Base-by-base conservation (phyloP, 1,140 invertebrate genomes). In the Monochamus saltuarius region DNA sequence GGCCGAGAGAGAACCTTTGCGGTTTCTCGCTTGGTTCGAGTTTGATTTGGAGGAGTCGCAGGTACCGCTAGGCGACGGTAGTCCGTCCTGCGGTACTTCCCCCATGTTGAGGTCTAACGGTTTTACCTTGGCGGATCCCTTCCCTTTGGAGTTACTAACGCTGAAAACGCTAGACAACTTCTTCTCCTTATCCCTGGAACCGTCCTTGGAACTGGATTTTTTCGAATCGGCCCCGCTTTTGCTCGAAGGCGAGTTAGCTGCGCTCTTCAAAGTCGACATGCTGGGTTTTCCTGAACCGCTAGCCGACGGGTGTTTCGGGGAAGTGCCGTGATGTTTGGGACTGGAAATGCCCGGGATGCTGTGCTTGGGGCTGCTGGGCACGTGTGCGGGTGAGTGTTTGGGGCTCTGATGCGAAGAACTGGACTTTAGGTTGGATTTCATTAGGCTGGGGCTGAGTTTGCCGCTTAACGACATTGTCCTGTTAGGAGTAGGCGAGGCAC, bases 211-310 rank as follows among this genome's bases (percentile, higher is more conserved):
- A 35, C 77, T 78, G 9, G 79, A 73, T 71, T 81, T 82, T 72
- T 81, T 71, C 0, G 56, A 59, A 11, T 62, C 58, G 38, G 38
- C 61, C 13, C 73, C 57, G 64, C 71, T 74, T 72, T 83, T 78
- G 49, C 71, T 79, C 68, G 76, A 82, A 62, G 75, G 84, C 3
- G 85, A 85, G 67, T 83, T 87, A 1, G 88, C 84, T 1, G 89
- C 88, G 17, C 88, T 91, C 72, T 92, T 92, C n/a, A 92, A 74
- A 1, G 90, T 85, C 0, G 89, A 91, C 86, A 95, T 91, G 68
- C 91, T 93, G 0, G 92, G 91, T 72, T 95, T 95, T 0, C 92
- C 90, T 0, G 89, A 87, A 61, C 88, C 85, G 1, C 83, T 78
- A 1, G 80, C 81, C 13, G 77, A 84, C 1, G 83, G 82, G 51